These are phyloP conservation scores for Clitarchus hookeri DNA, from an alignment of 2,888 invertebrate species.

Conservation along the genomic window DNA sequence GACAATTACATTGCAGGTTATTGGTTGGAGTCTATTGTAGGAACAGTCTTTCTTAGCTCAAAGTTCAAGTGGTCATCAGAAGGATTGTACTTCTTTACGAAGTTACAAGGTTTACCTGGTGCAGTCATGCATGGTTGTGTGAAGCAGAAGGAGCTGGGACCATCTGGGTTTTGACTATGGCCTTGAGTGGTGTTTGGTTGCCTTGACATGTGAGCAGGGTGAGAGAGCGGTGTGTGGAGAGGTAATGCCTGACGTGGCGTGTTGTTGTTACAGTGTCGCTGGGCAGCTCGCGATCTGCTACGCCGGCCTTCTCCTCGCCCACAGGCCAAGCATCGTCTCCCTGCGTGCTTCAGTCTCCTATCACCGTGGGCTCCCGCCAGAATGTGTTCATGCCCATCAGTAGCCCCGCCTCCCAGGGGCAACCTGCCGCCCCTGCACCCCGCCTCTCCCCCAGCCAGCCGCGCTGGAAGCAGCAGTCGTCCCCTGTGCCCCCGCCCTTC, in stretches of 20 bases:
- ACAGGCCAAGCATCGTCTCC: conserved; percentile 69
- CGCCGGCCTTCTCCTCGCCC: conserved; percentile 81
- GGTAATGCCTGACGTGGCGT: neutral
- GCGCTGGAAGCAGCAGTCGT: conserved; percentile 55
- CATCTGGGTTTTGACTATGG: no score
- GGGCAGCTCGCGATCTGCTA: conserved; percentile 90
- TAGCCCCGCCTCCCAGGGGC: conserved; percentile 57
- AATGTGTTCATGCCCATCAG: conserved; percentile 93
- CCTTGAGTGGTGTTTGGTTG: no score
- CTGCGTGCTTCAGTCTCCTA: conserved; percentile 68
- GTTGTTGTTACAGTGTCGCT: conserved; percentile 73
- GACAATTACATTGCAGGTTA: no score
- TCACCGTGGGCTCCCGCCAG: conserved; percentile 74
- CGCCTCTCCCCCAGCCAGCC: conserved; percentile 42
- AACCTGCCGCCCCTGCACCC: conserved; percentile 18
- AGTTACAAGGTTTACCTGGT: no score
- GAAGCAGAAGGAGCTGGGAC: no score
- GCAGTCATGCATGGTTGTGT: no score
- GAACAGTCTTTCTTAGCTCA: no score
- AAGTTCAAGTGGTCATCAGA: no score
- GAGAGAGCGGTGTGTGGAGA: neutral
- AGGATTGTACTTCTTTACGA: no score
- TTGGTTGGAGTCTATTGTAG: no score
- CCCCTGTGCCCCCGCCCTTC: conserved; percentile 57
- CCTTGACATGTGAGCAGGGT: no score